Conservation (phyloP, 2,888 invertebrate species). For the Danaus chrysippus region DNA sequence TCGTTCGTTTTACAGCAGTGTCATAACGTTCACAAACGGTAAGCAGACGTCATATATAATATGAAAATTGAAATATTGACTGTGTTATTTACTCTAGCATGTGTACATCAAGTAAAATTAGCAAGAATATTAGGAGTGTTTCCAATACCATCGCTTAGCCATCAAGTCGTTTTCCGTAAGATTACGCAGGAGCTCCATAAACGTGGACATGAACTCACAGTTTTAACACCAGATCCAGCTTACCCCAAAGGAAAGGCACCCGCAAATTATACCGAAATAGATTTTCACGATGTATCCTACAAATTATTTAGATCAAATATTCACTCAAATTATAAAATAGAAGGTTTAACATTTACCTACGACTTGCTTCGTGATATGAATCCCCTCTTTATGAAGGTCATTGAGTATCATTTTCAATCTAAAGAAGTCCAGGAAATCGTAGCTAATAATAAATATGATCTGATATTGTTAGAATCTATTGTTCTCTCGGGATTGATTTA, state of each 20-base stretch:
- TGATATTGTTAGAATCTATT: constrained; percentile 45
- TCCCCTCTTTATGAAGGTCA: constrained; percentile 13
- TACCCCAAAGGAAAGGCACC: constrained; percentile 39
- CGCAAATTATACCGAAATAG: constrained; percentile 54
- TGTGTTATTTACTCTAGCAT: neutral
- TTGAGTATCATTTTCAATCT: constrained; percentile 29
- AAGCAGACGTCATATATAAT: too few species aligned
- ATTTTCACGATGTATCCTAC: constrained; percentile 46
- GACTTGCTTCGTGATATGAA: constrained; percentile 6
- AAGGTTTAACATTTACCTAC: constrained; percentile 6
- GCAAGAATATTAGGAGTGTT: constrained; percentile 53
- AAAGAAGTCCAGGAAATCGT: constrained; percentile 28
- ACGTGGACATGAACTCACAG: constrained; percentile 59
- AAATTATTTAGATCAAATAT: neutral
- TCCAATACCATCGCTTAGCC: constrained; percentile 57
- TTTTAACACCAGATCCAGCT: constrained; percentile 55
- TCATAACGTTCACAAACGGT: too few species aligned
- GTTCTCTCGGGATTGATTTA: constrained; percentile 36
- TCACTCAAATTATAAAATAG: constrained; percentile 14
- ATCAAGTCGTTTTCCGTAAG: constrained; percentile 54
- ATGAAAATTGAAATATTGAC: neutral
- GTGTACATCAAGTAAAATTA: constrained; percentile 22
- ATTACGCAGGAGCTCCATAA: constrained; percentile 51
- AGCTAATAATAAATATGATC: constrained; percentile 38
- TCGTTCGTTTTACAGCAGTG: too few species aligned